phyloP scores from a whole-genome alignment of 2,113 vertebrate genomes.

The Hylia prasina region DNA sequence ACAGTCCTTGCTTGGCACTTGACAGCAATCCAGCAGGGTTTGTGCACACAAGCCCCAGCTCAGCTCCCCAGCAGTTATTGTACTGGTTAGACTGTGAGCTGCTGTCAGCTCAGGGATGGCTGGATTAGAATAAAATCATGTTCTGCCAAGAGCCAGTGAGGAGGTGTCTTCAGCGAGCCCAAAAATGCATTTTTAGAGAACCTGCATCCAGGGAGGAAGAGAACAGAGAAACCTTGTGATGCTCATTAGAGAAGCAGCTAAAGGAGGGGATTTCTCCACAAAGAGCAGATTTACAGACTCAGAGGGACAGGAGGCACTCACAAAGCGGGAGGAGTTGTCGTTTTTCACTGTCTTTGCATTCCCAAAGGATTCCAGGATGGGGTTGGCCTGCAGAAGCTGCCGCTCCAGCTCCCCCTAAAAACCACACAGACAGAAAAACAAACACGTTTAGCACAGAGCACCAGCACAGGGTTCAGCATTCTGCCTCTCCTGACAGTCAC shows the following conservation, averaged over 20 bases:
- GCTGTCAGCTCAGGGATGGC: not conserved
- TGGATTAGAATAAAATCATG: not conserved
- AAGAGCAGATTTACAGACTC: not conserved
- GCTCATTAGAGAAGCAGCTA: not conserved
- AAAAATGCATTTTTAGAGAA: accelerated
- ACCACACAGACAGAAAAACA: slow-evolving; percentile 31
- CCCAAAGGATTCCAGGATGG: slow-evolving; percentile 95
- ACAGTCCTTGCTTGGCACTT: not conserved
- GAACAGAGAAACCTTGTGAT: not conserved
- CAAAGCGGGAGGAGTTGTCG: slow-evolving; percentile 97
- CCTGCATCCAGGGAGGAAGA: not conserved
- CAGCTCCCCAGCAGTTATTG: accelerated
- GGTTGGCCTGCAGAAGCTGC: slow-evolving; percentile 96
- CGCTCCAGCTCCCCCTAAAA: slow-evolving; percentile 93
- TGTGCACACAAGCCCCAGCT: not conserved
- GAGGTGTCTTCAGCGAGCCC: not conserved
- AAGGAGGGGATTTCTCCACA: not conserved
- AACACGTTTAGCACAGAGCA: not conserved
- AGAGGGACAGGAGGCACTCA: slow-evolving; percentile 72
- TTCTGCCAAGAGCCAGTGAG: not conserved
- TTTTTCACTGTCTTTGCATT: slow-evolving; percentile 99
- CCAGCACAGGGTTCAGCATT: accelerated
- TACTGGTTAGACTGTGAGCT: accelerated
- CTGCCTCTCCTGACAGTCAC: not conserved
- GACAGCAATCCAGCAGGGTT: accelerated